These are phyloP conservation scores for Torymus auratus DNA, from an alignment of 2,888 invertebrate genomes.

Conservation along the genomic window DNA sequence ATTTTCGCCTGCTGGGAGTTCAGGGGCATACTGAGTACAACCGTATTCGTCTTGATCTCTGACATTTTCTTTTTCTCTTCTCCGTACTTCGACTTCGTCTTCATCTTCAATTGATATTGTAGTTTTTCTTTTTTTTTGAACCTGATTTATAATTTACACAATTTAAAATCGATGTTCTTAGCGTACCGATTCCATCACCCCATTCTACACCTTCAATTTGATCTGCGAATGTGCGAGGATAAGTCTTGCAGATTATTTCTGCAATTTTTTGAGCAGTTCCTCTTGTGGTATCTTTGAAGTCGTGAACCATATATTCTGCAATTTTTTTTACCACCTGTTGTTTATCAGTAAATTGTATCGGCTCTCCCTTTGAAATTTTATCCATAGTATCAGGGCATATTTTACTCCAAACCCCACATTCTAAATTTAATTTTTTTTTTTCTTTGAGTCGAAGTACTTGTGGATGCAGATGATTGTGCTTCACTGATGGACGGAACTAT, in stretches of 20 bases:
- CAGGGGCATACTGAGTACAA: conserved; percentile 50
- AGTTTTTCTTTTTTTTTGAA: conserved; percentile 18
- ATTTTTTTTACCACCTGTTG: conserved; percentile 21
- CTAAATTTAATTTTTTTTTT: background rate
- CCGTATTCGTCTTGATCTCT: conserved; percentile 52
- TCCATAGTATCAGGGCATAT: background rate
- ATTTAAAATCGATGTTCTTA: conserved; percentile 41
- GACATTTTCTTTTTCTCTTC: background rate
- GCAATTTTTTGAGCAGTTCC: conserved; percentile 40
- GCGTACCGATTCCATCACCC: conserved; percentile 29
- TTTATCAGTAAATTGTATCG: no score
- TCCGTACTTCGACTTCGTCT: conserved; percentile 40
- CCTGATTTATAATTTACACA: conserved; percentile 35
- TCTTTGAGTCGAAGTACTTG: background rate
- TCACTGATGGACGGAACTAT: no score
- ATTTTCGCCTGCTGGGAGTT: conserved; percentile 32
- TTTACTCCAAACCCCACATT: background rate
- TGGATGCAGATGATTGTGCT: background rate
- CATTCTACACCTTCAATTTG: conserved; percentile 17
- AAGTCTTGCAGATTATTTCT: conserved; percentile 37
- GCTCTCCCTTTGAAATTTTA: no score
- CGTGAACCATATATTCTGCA: conserved; percentile 44
- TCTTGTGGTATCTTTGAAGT: conserved; percentile 33
- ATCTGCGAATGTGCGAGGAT: conserved; percentile 44
- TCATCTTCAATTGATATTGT: conserved; percentile 5